Evolutionary conservation across 1,140 invertebrate genomes (phyloP).

Genomic region (Battus philenor): DNA sequence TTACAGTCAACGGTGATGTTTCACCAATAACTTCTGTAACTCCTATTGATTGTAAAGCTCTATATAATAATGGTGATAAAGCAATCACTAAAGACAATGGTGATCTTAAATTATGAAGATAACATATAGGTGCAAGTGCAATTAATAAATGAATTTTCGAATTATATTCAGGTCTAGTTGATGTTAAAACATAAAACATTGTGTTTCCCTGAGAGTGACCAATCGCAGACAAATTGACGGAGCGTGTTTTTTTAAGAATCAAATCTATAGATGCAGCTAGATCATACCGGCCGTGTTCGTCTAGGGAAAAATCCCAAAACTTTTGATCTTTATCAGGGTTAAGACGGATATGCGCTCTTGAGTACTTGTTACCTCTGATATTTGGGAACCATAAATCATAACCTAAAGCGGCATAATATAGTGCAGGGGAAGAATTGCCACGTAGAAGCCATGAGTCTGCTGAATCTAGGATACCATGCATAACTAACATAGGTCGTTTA

Average conservation of each 20-base stretch:
- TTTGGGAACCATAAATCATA: constrained; percentile 25
- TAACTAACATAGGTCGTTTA: not conserved
- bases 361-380: constrained; percentile 24
- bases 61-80: constrained; percentile 3
- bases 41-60: not conserved
- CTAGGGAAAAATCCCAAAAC: constrained; percentile 26
- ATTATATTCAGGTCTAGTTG: constrained; percentile 36
- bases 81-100: not conserved
- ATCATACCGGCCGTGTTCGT: constrained; percentile 24
- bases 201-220: constrained; percentile 68
- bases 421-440: constrained; percentile 8
- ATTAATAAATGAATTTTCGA: constrained; percentile 26
- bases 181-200: constrained; percentile 47
- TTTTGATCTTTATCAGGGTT: constrained; percentile 19
- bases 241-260: constrained; percentile 78
- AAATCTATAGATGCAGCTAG: constrained; percentile 44
- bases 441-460: constrained; percentile 10
- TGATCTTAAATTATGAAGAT: constrained; percentile 12
- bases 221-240: constrained; percentile 73
- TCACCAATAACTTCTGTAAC: constrained; percentile 17
- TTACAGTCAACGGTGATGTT: not conserved
- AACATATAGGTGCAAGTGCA: constrained; percentile 22
- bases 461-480: constrained; percentile 11
- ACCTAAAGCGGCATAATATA: constrained; percentile 11
- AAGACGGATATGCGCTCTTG: constrained; percentile 18